These are phyloP conservation scores for Yponomeuta cagnagella DNA, from an alignment of 2,888 invertebrate genomes.

Conservation along the genomic window DNA sequence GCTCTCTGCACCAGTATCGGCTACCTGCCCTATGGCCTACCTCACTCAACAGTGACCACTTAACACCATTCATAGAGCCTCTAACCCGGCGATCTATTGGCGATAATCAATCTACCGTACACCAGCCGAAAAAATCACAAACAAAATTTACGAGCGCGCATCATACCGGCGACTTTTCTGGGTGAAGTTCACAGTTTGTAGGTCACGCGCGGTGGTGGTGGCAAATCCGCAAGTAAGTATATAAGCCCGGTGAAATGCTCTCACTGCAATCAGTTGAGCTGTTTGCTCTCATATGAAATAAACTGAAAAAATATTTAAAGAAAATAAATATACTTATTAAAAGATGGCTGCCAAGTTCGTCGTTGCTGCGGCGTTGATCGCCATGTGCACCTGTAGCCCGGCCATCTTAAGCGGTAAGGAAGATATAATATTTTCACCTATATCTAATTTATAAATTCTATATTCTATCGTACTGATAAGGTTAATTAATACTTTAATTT, in stretches of 20 bases:
- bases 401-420: constrained; percentile 54
- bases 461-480: too few relatives aligned
- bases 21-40: background rate
- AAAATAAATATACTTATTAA: constrained; percentile 19
- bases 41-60: background rate
- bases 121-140: background rate
- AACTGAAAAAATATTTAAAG: constrained; percentile 19
- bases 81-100: background rate
- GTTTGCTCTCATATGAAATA: constrained; percentile 39
- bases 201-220: constrained; percentile 46
- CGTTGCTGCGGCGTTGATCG: constrained; percentile 49
- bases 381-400: constrained; percentile 53
- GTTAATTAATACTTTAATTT: too few relatives aligned
- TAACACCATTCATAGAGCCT: background rate
- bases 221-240: constrained; percentile 45
- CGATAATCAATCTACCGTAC: background rate
- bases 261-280: constrained; percentile 62
- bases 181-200: constrained; percentile 61
- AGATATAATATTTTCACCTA: background rate
- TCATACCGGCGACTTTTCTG: constrained; percentile 40
- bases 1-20: background rate
- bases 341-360: constrained; percentile 60
- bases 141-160: constrained; percentile 45
- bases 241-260: constrained; percentile 70
- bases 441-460: too few relatives aligned